Base-by-base conservation (phyloP, 2,797 vertebrate genomes). In the Phylloscopus collybita region DNA sequence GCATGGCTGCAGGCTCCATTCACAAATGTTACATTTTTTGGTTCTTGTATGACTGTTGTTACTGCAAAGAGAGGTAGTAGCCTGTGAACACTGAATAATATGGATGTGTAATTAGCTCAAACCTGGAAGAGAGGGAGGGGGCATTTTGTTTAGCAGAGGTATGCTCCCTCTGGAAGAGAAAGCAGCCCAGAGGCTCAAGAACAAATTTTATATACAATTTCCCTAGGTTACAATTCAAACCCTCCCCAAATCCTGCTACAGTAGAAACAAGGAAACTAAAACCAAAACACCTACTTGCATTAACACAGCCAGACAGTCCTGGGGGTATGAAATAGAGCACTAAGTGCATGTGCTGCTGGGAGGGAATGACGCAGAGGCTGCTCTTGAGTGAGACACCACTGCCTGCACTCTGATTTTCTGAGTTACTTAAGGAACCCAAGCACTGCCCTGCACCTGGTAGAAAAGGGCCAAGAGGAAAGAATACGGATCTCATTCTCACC, bases 231-330 rank as follows among this genome's bases (percentile, higher is more conserved):
- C 22, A 32, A 8, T 59, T 93, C 59, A 91, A 91, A 53, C 8
- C 11, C 34, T 70, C 38, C 36, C 27, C 32, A 65, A 85, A 81
- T 73, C 36, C 38, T 92, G 27, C 78, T 74, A 1, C 17, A 45
- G 42, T 65, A 67, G 53, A 88, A 88, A 60, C 47, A 79, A 70
- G 83, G 86, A 88, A 92, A 47, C 51, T 82, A 86, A 94, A 90
- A 92, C 49, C 26, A 59, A 85, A 57, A 32, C 30, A 26, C 67
- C 74, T 64, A 50, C 44, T 49, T 66, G 44, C 2, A 9, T 85
- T 89, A 86, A 42, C 36, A 10, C 3, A 11, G 36, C 54, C 70
- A 69, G 51, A 69, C 16, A 32, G 45, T 87, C 84, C 81, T 71
- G 47, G 49, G 82, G 79, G 10, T 59, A 71, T 51, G 78, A 47